These are phyloP conservation scores for Zygaena filipendulae DNA, from an alignment of 2,888 invertebrate genomes.

Conservation along the genomic window DNA sequence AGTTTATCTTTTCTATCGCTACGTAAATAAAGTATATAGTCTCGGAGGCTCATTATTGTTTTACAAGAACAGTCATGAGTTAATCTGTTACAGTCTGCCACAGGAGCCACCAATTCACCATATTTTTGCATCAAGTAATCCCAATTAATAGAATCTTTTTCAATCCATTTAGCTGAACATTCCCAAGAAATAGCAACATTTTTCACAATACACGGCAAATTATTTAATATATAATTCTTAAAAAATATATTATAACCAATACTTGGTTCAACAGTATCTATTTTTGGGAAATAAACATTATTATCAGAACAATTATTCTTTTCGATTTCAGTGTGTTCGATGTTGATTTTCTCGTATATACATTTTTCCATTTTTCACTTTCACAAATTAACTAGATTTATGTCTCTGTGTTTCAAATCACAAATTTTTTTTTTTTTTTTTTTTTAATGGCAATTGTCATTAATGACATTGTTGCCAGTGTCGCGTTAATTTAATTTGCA, in stretches of 20 bases:
- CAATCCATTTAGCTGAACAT: constrained; percentile 72
- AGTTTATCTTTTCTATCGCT: constrained; percentile 49
- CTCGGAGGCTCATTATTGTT: constrained; percentile 71
- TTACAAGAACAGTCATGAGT: constrained; percentile 83
- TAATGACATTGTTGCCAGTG: too few species aligned
- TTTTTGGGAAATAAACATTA: too few species aligned
- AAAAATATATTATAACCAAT: constrained; percentile 70
- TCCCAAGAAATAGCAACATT: constrained; percentile 73
- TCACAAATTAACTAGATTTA: too few species aligned
- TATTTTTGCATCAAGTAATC: constrained; percentile 69
- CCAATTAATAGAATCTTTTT: constrained; percentile 66
- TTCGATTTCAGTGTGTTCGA: too few species aligned
- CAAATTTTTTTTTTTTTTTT: too few species aligned
- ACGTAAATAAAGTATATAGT: constrained; percentile 80
- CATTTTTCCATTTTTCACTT: too few species aligned
- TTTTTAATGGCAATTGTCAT: too few species aligned
- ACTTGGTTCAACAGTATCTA: not conserved
- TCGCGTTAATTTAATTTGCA: too few species aligned
- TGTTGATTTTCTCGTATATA: too few species aligned
- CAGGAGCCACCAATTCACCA: constrained; percentile 75
- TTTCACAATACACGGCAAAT: constrained; percentile 75
- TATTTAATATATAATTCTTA: constrained; percentile 41
- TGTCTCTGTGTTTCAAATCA: too few species aligned
- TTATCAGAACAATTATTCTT: too few species aligned
- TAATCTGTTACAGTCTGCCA: constrained; percentile 82